These are phyloP conservation scores for Drosophila athabasca DNA, from an alignment of 1,140 invertebrate species.

Conservation along the genomic window DNA sequence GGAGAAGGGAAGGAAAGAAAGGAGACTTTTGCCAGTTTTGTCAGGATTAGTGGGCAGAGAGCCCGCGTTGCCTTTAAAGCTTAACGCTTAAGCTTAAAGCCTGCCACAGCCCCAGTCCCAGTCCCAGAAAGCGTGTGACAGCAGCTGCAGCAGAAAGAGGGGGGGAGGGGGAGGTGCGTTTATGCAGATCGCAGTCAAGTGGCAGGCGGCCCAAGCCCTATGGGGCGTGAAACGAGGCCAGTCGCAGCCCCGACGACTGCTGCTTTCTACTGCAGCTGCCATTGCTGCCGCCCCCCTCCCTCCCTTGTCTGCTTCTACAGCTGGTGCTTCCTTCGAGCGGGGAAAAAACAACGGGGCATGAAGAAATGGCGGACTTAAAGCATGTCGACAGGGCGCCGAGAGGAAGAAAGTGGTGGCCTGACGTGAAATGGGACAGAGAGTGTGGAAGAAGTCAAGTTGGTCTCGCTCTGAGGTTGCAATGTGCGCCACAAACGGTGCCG, in stretches of 20 bases:
- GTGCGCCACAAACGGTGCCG: constrained; percentile 42
- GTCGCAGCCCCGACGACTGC: constrained; percentile 27
- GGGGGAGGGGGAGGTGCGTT: constrained; percentile 54
- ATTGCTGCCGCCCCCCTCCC: too few species aligned
- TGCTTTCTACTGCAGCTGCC: constrained; percentile 35
- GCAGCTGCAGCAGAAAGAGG: constrained; percentile 11
- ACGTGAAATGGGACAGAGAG: not conserved
- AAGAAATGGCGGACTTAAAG: constrained; percentile 72
- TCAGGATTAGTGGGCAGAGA: constrained; percentile 39
- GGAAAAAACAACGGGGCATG: constrained; percentile 26
- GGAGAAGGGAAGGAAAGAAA: not conserved
- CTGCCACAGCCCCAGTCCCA: not conserved
- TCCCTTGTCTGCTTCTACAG: not conserved
- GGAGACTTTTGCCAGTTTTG: constrained; percentile 50
- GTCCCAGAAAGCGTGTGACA: not conserved
- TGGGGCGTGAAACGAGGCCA: constrained; percentile 65
- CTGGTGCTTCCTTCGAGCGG: constrained; percentile 4
- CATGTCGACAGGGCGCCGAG: constrained; percentile 48
- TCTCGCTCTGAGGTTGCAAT: constrained; percentile 36
- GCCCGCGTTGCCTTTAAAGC: constrained; percentile 36
- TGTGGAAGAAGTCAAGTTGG: constrained; percentile 27
- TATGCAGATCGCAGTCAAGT: constrained; percentile 79
- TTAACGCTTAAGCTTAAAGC: constrained; percentile 39
- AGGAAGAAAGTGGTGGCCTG: not conserved
- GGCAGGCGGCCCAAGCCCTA: constrained; percentile 39